A percentile compares a stretch with the other conserved stretches of the same genome.
phyloP scores from a whole-genome alignment of 2,797 vertebrate genomes.

The Perodicticus potto region DNA sequence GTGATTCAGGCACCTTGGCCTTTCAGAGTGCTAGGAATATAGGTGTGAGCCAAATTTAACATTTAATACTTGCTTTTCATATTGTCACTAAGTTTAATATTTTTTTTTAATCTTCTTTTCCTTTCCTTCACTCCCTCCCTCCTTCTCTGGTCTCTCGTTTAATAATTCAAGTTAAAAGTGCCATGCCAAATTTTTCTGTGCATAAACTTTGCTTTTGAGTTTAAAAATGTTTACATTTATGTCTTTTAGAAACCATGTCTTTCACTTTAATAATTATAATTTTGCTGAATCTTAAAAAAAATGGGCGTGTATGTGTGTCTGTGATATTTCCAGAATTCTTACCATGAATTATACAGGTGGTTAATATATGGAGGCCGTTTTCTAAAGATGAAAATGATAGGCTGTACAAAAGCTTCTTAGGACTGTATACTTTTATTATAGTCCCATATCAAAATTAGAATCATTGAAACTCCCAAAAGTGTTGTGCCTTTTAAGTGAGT shows the following conservation, averaged over 20 bases:
- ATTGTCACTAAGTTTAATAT: neutral
- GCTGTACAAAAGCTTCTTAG: slow-evolving; percentile 56
- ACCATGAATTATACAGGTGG: slow-evolving; percentile 80
- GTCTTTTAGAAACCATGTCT: neutral
- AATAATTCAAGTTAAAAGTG: neutral
- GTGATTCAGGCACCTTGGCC: too few species aligned
- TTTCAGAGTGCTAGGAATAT: too few species aligned
- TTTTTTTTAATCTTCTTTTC: too few species aligned
- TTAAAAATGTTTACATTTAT: neutral
- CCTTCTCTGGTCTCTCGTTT: neutral
- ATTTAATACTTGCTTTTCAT: neutral
- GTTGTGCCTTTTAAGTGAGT: slow-evolving; percentile 52
- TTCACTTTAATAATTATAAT: neutral
- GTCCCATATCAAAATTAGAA: slow-evolving; percentile 58
- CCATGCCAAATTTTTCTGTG: neutral
- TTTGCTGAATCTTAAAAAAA: neutral
- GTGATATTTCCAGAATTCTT: slow-evolving; percentile 66
- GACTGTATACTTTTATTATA: slow-evolving; percentile 41
- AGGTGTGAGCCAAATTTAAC: neutral
- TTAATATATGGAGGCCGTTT: slow-evolving; percentile 33
- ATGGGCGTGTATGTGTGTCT: neutral
- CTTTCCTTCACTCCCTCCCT: too few species aligned
- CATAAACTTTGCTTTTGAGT: neutral
- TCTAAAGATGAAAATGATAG: slow-evolving; percentile 63
- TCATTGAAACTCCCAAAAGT: slow-evolving; percentile 59